Base-by-base conservation (phyloP, 2,888 invertebrate genomes). In the Emmelina monodactyla region DNA sequence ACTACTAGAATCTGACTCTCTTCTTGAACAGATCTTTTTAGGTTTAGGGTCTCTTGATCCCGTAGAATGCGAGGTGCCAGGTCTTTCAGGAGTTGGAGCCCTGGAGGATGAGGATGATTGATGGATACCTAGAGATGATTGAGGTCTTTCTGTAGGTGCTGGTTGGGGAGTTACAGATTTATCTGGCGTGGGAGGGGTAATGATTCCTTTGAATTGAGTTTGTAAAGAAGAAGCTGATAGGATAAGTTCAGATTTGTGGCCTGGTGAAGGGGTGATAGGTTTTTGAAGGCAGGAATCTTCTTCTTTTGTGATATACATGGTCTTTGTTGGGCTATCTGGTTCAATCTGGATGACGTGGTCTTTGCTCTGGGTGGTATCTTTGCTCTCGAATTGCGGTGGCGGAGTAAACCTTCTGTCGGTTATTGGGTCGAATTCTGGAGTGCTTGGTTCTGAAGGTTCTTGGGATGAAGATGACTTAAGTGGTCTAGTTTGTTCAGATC, bases 191-290 rank as follows among this genome's bases (percentile, higher is more conserved):
- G 25, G 25, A 3, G 45, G 44, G 16, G 40, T 35, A 3, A 47
- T 47, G 40, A 56, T 52, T 33, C 54, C 44, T 31, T 55, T 53
- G 35, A 57, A 58, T 39, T 70, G 62, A 6, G 55, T 43, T 41
- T 72, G 69, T 35, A 78, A 53, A 32, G 64, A 55, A 1, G 67
- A 46, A 9, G 72, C 78, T 16, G 79, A 78, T 2, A 79, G 46
- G 19, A 79, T 72, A 44, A 71, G 69, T 44, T 76, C 73, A 0
- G 45, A 33, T 25, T 37, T 32, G 6, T 57, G 34, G 29, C 62
- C 70, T 1, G 68, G 59, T 10, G 69, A 64, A 4, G 76, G 71
- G n/a, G 67, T 61, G 2, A 71, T 58, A 0, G 72, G 75, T 48
- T 69, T 70, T 31, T 70, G 71, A 14, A 70, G 48, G 2, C 52